A percentile compares a stretch with the other conserved stretches of the same genome.
phyloP scores from a whole-genome alignment of 2,797 vertebrate species.

The Ataeniobius toweri region DNA sequence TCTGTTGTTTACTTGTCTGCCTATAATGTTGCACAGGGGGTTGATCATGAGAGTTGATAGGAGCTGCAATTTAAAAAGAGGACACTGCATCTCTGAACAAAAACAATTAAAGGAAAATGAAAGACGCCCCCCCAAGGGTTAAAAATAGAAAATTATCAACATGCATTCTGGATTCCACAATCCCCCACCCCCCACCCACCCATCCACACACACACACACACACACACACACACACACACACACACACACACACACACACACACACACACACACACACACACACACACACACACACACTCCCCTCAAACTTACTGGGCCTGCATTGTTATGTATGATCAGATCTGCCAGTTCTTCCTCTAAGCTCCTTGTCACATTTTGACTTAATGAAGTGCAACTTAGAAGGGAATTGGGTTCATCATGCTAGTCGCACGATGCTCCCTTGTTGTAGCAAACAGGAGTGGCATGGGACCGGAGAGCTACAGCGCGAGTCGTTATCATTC shows the following conservation, averaged over 20 bases:
- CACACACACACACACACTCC: neutral
- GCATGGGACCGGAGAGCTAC: slow-evolving; percentile 97
- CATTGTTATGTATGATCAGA: slow-evolving; percentile 99
- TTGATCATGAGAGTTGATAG: slow-evolving; percentile 84
- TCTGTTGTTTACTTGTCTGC: slow-evolving; percentile 81
- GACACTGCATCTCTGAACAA: slow-evolving; percentile 84
- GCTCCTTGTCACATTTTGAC: slow-evolving; percentile 99
- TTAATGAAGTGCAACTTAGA: slow-evolving; percentile 99
- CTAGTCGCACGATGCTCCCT: slow-evolving; percentile 97
- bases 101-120: slow-evolving; percentile 90
- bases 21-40: slow-evolving; percentile 78
- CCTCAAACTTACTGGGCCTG: slow-evolving; percentile 92
- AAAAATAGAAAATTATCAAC: slow-evolving; percentile 89
- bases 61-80: slow-evolving; percentile 84
- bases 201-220: slow-evolving; percentile 38
- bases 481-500: slow-evolving; percentile 99
- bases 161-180: slow-evolving; percentile 83
- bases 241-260: slow-evolving; percentile 45
- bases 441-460: slow-evolving; percentile 99
- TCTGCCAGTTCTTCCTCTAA: slow-evolving; percentile 99
- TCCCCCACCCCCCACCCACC: slow-evolving; percentile 36
- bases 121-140: slow-evolving; percentile 85
- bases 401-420: slow-evolving; percentile 99
- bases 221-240: neutral
- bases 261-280: slow-evolving; percentile 34